Conservation (phyloP, 2,797 vertebrate species). For the Rhinella marina region DNA sequence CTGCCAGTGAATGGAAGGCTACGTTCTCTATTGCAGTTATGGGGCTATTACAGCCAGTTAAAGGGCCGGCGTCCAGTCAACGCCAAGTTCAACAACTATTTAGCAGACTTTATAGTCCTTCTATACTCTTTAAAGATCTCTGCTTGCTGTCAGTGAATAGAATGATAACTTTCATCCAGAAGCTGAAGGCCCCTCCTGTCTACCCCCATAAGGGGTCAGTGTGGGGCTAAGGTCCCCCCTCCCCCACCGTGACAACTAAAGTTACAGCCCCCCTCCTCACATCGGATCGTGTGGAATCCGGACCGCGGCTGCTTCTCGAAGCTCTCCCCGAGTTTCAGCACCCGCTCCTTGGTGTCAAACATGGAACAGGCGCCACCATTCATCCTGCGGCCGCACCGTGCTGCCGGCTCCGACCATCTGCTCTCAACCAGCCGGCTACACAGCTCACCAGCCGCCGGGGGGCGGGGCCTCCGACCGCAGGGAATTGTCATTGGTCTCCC, state of each 20-base stretch:
- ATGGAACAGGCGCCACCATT: conserved; percentile 82
- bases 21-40: background rate
- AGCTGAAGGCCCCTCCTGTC: no score
- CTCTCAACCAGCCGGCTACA: conserved; percentile 20
- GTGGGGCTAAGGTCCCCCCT: background rate
- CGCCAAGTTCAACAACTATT: no score
- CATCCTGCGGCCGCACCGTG: conserved; percentile 77
- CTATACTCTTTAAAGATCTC: background rate
- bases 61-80: background rate
- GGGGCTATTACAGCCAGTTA: background rate
- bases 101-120: no score
- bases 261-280: conserved; percentile 76
- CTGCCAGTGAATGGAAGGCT: background rate
- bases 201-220: no score
- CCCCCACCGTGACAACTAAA: background rate
- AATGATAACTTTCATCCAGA: no score
- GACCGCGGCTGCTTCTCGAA: conserved; percentile 93
- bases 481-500: background rate
- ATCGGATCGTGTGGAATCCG: conserved; percentile 94
- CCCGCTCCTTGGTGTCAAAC: conserved; percentile 88
- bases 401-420: conserved; percentile 19
- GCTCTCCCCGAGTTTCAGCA: conserved; percentile 89
- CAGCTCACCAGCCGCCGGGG: background rate
- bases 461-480: background rate
- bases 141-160: background rate